These are phyloP conservation scores for Leucoptera coffeella DNA, from an alignment of 2,888 invertebrate species.

Conservation along the genomic window DNA sequence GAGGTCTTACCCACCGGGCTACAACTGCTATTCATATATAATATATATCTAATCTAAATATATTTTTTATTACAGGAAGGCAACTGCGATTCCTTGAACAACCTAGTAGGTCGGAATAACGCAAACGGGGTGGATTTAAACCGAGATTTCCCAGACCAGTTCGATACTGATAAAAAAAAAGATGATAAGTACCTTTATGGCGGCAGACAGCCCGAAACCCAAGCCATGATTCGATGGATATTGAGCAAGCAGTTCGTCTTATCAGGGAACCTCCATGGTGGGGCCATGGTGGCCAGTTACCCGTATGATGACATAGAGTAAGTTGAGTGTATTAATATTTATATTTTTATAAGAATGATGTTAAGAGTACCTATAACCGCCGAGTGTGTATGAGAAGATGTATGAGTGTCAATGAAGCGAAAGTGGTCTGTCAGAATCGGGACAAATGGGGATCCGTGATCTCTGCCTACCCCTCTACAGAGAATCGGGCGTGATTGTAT, in stretches of 20 bases:
- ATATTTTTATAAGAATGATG: too few relatives aligned
- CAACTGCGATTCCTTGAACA: slow-evolving; percentile 62
- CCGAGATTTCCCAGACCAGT: slow-evolving; percentile 90
- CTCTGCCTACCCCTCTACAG: too few relatives aligned
- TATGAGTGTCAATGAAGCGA: too few relatives aligned
- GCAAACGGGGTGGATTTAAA: slow-evolving; percentile 79
- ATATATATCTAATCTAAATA: slow-evolving; percentile 4
- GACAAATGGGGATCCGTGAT: too few relatives aligned
- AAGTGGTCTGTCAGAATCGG: too few relatives aligned
- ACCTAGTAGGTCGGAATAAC: slow-evolving; percentile 73
- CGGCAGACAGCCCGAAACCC: slow-evolving; percentile 75
- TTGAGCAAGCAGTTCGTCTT: slow-evolving; percentile 79
- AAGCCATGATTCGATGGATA: slow-evolving; percentile 87
- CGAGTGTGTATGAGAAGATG: too few relatives aligned
- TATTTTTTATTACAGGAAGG: slow-evolving; percentile 66
- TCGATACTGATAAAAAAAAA: slow-evolving; percentile 39
- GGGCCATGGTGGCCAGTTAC: slow-evolving; percentile 95
- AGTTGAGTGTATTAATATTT: slow-evolving; percentile 11
- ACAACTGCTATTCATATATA: too few relatives aligned
- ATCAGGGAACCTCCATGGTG: slow-evolving; percentile 93
- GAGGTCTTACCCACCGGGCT: too few relatives aligned
- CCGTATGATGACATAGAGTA: slow-evolving; percentile 87
- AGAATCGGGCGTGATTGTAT: too few relatives aligned
- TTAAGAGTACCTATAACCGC: too few relatives aligned
- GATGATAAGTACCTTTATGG: slow-evolving; percentile 43